phyloP scores from a whole-genome alignment of 2,797 vertebrate genomes.

The Chaetodon trifasciatus region DNA sequence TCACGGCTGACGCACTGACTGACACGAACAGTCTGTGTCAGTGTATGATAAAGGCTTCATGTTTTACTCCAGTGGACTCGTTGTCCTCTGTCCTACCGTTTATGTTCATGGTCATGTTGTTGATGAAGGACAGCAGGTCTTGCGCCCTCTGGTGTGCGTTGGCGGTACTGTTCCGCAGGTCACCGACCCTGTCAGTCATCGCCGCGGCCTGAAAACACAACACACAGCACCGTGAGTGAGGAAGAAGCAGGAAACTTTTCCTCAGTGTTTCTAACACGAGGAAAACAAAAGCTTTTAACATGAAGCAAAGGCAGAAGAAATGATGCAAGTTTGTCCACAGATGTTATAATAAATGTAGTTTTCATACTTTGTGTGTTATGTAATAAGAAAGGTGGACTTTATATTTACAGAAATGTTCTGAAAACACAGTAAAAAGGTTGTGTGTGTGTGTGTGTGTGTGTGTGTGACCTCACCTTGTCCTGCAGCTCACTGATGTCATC shows the following conservation, averaged over 20 bases:
- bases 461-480: constrained; percentile 82
- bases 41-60: neutral
- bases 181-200: constrained; percentile 64
- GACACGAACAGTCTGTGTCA: neutral
- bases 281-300: no score
- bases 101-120: constrained; percentile 71
- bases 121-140: constrained; percentile 84
- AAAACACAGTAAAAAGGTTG: neutral
- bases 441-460: neutral
- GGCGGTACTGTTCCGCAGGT: constrained; percentile 73
- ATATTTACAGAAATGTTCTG: neutral
- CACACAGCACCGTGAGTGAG: neutral
- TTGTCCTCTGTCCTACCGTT: constrained; percentile 57
- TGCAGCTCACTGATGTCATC: constrained; percentile 85
- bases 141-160: constrained; percentile 83
- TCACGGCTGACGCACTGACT: no score
- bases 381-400: no score
- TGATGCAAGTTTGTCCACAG: no score
- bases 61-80: no score
- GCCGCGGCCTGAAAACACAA: constrained; percentile 79
- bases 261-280: no score
- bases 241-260: neutral
- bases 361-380: no score
- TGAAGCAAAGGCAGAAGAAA: no score
- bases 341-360: no score